Percentiles rank a stretch among this genome's conserved stretches.
Conservation (phyloP, 2,113 vertebrate genomes). For the Aphelocoma coerulescens region DNA sequence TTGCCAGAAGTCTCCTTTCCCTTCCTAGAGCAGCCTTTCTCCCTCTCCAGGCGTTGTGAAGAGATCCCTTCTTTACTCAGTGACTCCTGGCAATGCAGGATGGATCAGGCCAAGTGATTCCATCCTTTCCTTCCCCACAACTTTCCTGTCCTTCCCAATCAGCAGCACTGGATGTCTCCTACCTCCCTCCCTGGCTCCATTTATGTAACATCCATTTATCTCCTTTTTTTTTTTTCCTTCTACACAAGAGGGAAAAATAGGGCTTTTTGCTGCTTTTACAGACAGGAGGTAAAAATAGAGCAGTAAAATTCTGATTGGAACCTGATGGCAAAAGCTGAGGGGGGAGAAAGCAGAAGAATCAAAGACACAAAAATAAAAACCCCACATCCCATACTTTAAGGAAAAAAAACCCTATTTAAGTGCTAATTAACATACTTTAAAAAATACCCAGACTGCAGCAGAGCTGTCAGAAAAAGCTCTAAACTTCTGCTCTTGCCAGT, state of each 20-base stretch:
- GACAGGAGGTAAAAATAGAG: conserved; percentile 58
- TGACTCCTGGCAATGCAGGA: neutral
- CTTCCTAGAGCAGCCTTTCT: neutral
- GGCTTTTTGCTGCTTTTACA: conserved; percentile 46
- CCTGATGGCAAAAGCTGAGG: conserved; percentile 37
- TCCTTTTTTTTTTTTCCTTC: neutral
- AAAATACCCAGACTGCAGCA: conserved; percentile 57
- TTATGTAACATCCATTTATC: conserved; percentile 43
- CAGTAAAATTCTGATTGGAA: conserved; percentile 47
- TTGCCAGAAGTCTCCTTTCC: neutral
- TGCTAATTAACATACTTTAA: conserved; percentile 63
- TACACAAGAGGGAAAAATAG: neutral
- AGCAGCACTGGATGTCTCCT: neutral
- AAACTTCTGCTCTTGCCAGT: conserved; percentile 54
- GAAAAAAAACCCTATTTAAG: conserved; percentile 6
- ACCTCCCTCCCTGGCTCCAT: conserved; percentile 6
- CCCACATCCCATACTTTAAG: conserved; percentile 27
- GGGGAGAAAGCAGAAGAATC: conserved; percentile 45
- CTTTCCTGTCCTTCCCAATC: neutral
- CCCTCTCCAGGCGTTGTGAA: neutral
- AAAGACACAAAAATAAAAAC: conserved; percentile 52
- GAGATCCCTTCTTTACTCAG: neutral
- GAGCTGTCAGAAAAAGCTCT: conserved; percentile 64
- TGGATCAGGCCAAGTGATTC: neutral
- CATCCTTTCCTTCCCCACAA: neutral